Conservation (phyloP, 2,113 vertebrate species). For the Microcebus tavaratra region DNA sequence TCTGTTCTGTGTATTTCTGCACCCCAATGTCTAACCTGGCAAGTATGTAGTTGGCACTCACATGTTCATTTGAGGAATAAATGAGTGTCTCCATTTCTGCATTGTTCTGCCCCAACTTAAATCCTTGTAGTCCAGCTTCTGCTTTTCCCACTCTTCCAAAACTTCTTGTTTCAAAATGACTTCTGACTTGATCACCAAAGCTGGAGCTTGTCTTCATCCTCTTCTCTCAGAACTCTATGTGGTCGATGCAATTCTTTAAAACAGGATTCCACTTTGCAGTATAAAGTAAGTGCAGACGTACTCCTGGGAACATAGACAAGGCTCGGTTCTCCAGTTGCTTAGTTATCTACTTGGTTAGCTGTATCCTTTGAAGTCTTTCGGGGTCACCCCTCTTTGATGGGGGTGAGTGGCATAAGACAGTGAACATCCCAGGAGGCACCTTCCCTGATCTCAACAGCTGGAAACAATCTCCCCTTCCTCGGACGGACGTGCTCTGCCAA, state of each 20-base stretch:
- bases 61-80: not conserved
- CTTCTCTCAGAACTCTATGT: not conserved
- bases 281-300: not conserved
- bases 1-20: not conserved
- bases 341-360: constrained; percentile 7
- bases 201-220: not conserved
- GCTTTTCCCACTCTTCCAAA: not conserved
- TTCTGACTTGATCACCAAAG: not conserved
- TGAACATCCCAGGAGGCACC: constrained; percentile 6
- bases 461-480: constrained; percentile 21
- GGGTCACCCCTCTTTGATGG: constrained; percentile 53
- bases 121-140: not conserved
- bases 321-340: not conserved
- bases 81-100: not conserved
- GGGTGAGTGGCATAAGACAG: constrained; percentile 51
- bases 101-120: not conserved
- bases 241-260: not conserved
- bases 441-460: constrained; percentile 40
- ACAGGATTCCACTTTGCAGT: not conserved
- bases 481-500: not conserved
- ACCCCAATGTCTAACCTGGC: not conserved
- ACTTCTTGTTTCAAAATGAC: not conserved
- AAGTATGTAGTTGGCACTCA: not conserved
- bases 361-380: constrained; percentile 20
- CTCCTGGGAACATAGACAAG: not conserved